Base-by-base conservation (phyloP, 2,888 invertebrate genomes). In the Meloe dianella region DNA sequence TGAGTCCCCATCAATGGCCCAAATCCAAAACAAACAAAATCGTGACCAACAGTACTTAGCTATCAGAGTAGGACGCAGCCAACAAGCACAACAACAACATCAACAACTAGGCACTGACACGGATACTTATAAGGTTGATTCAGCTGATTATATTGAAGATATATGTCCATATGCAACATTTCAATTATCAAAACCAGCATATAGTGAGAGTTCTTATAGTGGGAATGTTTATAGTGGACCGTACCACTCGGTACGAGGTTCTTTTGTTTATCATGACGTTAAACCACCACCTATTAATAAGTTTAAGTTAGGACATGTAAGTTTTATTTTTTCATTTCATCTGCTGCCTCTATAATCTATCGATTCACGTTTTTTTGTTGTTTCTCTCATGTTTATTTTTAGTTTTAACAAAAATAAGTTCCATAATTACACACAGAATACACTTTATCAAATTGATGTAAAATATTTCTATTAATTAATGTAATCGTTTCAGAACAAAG, bases 141-240 rank as follows among this genome's bases (percentile, higher is more conserved):
- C 84, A 4, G 79, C 87, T 89, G 95, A 95, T 83, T 95, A 95
- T 85, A 94, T 95, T 80, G 95, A 95, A 85, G 95, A 96, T 81
- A 95, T 95, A 77, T 95, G 95, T 81, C 95, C 95, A 0, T 95
- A 96, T 85, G 95, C 95, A 64, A 96, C 95, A 59, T 96, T 95
- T 84, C 95, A 95, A 82, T 86, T 96, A 76, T 92, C 94, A 67
- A 94, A 95, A 78, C 80, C 82, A 29, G 89, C 92, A 0, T 94
- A 94, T 84, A 93, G 93, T 78, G 95, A 95, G 84, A 95, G 94
- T 83, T 94, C 94, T 62, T 95, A 95, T 86, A 95, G 94, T 81
- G 93, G 93, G 65, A 93, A 93, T 83, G 92, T 94, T 61, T 94
- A 93, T 84, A 92, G 92, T 82, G 93, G 93, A 12, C 93, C 93